These are phyloP conservation scores for Anguilla japonica DNA, from an alignment of 2,113 vertebrate genomes.

Conservation along the genomic window DNA sequence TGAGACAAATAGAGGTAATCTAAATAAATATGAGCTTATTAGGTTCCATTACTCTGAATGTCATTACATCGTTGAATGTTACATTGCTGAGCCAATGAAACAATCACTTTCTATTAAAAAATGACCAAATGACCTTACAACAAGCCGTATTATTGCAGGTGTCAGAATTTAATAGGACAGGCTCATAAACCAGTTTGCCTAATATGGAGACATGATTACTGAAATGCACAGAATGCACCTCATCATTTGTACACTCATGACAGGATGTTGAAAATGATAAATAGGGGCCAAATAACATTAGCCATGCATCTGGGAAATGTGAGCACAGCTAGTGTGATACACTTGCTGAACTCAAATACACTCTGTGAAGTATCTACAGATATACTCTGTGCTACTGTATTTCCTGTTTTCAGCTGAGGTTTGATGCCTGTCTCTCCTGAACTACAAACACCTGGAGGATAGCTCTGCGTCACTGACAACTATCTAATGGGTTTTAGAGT, in stretches of 20 bases:
- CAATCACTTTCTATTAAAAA: background rate
- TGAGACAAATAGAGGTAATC: too few species aligned
- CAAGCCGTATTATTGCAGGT: background rate
- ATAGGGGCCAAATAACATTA: background rate
- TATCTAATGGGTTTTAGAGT: background rate
- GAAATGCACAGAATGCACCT: background rate
- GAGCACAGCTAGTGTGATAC: background rate
- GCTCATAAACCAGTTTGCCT: background rate
- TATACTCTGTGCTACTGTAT: background rate
- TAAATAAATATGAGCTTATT: too few species aligned
- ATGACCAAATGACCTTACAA: background rate
- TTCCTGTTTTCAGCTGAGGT: background rate
- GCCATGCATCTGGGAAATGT: background rate
- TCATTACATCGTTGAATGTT: too few species aligned
- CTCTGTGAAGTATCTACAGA: too few species aligned
- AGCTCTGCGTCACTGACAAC: background rate
- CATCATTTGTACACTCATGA: background rate
- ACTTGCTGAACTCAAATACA: background rate
- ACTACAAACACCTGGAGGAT: background rate
- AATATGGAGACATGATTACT: background rate
- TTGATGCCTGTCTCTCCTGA: too few species aligned
- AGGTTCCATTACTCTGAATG: too few species aligned
- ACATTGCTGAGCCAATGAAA: background rate
- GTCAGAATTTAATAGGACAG: background rate
- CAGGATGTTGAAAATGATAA: background rate